Evolutionary conservation across 2,888 invertebrate genomes (phyloP), one percentile per base, ranked within the genome.

Genomic region (Auanema freiburgensis): DNA sequence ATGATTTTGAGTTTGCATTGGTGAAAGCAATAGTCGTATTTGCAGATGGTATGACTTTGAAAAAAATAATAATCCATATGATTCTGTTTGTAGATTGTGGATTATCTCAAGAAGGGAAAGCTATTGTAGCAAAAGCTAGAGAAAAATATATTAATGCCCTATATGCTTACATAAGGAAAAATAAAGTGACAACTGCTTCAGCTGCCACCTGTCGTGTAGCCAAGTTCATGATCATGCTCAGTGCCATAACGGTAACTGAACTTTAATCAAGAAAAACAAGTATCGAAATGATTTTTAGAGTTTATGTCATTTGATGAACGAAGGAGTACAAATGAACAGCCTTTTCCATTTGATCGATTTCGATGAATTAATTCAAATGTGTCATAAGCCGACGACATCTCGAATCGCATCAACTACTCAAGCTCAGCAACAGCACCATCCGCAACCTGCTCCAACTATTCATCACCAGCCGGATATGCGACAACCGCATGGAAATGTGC

Each of bases 301-400:
- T 54, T 24, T 60, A 23, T 57, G 56, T 18, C 62, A 62, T 41
- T 44, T 57, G 57, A 62, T 62, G 62, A 62, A 62, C 23, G 62
- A 62, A 25, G 53, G 42, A n/a, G 56, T 65, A 68, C 71, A 65
- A 68, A 71, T 50, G 75, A 75, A 63, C 57, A 66, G 66, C 5
- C 66, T 73, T 11, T 75, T 75, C 67, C 63, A 69, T 16, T 69
- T 71, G 0, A 73, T 75, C 52, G 67, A 68, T 56, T 75, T 75
- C 42, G 75, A 75, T 52, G 64, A 69, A 33, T 52, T 73, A 11
- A 73, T 73, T 10, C 70, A 73, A 57, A 63, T 65, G 4, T 67
- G 68, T 11, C 72, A 72, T 51, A 54, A 52, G 16, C 44, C 52
- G 18, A 51, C 63, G 3, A 57, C 63, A 21, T 44, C 46, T 21